A percentile compares a stretch with the other conserved stretches of the same genome.
These are phyloP conservation scores for Batillaria attramentaria DNA, from an alignment of 1,140 invertebrate genomes.

Conservation along the genomic window DNA sequence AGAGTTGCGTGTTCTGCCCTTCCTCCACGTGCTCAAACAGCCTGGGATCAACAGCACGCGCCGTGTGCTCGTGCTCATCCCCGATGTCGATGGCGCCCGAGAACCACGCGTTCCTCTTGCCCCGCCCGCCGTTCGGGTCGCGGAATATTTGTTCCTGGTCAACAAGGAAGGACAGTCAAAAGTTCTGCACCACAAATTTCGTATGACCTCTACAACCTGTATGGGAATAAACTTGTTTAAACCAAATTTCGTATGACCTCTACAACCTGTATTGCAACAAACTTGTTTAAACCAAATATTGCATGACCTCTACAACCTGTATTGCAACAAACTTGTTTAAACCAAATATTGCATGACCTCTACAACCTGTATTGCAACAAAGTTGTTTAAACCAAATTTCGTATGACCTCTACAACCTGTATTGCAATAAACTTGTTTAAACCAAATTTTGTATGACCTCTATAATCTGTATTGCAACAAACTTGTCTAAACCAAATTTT, in stretches of 20 bases:
- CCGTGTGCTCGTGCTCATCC: conserved; percentile 32
- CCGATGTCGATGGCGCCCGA: background rate
- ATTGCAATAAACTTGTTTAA: background rate
- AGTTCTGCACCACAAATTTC: background rate
- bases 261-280: background rate
- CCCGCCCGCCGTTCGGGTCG: conserved; percentile 9
- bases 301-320: background rate
- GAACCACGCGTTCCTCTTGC: conserved; percentile 23
- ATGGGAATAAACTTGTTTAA: background rate
- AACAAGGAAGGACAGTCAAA: background rate
- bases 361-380: background rate
- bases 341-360: background rate
- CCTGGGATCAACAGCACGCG: conserved; percentile 41
- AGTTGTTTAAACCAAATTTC: background rate
- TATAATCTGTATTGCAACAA: no score
- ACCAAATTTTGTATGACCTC: background rate
- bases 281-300: background rate
- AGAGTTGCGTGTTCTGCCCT: conserved; percentile 33
- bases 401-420: background rate
- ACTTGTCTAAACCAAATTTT: background rate
- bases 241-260: background rate
- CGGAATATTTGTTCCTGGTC: conserved; percentile 12
- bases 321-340: background rate
- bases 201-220: background rate
- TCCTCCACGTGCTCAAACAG: conserved; percentile 39